Evolutionary conservation across 2,888 invertebrate genomes (phyloP).

Genomic region (Melipona bicolor): DNA sequence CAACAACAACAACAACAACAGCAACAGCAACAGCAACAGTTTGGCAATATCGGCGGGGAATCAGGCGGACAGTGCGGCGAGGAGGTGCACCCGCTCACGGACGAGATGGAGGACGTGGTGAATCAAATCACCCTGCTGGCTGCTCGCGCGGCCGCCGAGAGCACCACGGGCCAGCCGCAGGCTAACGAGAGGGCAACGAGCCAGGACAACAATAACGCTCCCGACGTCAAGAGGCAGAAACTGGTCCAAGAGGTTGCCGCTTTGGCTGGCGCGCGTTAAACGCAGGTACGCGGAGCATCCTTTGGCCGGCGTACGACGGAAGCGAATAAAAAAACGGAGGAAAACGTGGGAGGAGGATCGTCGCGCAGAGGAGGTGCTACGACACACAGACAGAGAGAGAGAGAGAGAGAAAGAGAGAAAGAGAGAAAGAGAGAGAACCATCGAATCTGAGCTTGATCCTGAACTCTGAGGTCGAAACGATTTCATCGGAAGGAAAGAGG

Average conservation of each 20-base stretch:
- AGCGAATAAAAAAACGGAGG: background rate
- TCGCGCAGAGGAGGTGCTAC: background rate
- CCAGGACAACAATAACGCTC: conserved; percentile 81
- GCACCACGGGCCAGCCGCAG: conserved; percentile 78
- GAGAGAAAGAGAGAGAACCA: background rate
- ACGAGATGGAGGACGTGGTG: conserved; percentile 94
- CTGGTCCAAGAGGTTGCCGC: conserved; percentile 80
- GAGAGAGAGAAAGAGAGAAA: no score
- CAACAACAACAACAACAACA: conserved; percentile 36
- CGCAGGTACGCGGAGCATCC: no score
- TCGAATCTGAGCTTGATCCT: background rate
- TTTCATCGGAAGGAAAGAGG: background rate
- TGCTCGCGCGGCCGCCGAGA: conserved; percentile 90
- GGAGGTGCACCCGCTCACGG: conserved; percentile 86
- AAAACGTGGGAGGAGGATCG: background rate
- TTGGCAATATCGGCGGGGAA: conserved; percentile 60
- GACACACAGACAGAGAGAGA: no score
- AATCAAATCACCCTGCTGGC: conserved; percentile 92
- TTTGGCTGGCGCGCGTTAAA: conserved; percentile 78
- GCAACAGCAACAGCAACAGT: conserved; percentile 58
- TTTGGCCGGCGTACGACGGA: background rate
- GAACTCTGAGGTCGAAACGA: background rate
- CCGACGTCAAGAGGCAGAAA: conserved; percentile 79
- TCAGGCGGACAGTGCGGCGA: conserved; percentile 77
- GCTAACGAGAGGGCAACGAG: conserved; percentile 55